phyloP scores from a whole-genome alignment of 2,113 vertebrate species.

The Psittacula cyanocephala region DNA sequence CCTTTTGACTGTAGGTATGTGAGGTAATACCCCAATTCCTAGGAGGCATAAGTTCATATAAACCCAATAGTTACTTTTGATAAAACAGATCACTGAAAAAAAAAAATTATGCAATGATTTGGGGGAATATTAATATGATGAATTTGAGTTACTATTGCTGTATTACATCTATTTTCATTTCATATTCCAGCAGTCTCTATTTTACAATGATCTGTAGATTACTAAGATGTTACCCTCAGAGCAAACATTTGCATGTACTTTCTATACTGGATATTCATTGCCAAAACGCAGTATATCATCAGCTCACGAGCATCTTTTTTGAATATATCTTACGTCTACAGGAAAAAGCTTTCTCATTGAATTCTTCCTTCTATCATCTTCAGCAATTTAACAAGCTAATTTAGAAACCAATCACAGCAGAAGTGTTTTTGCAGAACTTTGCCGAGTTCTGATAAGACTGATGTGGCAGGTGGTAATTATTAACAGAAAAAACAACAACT shows the following conservation, averaged over 20 bases:
- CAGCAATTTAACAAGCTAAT: background rate
- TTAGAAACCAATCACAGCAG: background rate
- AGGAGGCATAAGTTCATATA: background rate
- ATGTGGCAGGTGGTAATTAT: slow-evolving; percentile 15
- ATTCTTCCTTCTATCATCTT: background rate
- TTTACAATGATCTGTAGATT: background rate
- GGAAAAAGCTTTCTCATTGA: background rate
- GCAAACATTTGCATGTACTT: background rate
- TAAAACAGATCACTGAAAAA: background rate
- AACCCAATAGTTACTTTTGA: background rate
- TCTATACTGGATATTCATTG: background rate
- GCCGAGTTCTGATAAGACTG: slow-evolving; percentile 1
- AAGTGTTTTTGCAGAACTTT: background rate
- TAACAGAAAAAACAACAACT: slow-evolving; percentile 7
- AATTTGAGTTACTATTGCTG: background rate
- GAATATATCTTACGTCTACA: background rate
- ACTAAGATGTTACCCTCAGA: background rate
- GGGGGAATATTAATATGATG: background rate
- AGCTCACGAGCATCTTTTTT: background rate
- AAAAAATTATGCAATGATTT: background rate
- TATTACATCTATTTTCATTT: background rate
- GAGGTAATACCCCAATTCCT: background rate
- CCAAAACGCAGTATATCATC: background rate
- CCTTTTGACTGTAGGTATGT: background rate
- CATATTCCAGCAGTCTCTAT: background rate